Evolutionary conservation across 2,888 invertebrate genomes (phyloP), one percentile per base, ranked within the genome.

Genomic region (Chydorus sphaericus): DNA sequence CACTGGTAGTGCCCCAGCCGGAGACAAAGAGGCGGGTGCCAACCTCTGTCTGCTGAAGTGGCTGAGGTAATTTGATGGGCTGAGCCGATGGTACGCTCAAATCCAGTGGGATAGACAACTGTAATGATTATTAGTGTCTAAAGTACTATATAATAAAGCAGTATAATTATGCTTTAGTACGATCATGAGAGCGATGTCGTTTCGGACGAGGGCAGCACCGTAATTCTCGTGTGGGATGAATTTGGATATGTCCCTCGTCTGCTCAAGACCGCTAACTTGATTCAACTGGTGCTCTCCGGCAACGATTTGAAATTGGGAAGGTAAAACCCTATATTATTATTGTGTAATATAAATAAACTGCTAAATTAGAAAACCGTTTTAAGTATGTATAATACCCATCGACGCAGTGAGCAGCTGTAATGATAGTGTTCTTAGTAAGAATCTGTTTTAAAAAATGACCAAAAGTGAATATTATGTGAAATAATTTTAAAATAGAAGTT

Each of bases 1-100:
- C 0, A 71, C 70, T 56, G 64, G 70, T 57, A 7, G 68, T 71
- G 8, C 77, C 77, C 77, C 76, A 76, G 18, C 77, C 77, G 26
- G 72, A 67, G 8, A 77, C 64, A 2, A 66, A 62, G 1, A 66
- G 67, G 8, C 63, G 62, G 48, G 63, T 61, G 26, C 65, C 65
- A 26, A 60, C 59, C 2, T 63, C 39, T 36, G 62, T 48, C 5
- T 48, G n/a, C n/a, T n/a, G n/a, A n/a, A n/a, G n/a, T n/a, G n/a
- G n/a, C n/a, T n/a, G n/a, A n/a, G 52, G 52, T 26, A 52, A 20
- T 31, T 16, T 52, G 39, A 39, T 23, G 2, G 39, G 20, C 10
- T 39, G 18, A 16, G 39, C 39, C 16, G 39, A 39, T 39, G 39
- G 39, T 10, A 39, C 29, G 49, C 29, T 48, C 49, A 48, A 48